A percentile compares a stretch with the other conserved stretches of the same genome.
phyloP scores from a whole-genome alignment of 2,888 invertebrate species.

The Portevinia maculata region DNA sequence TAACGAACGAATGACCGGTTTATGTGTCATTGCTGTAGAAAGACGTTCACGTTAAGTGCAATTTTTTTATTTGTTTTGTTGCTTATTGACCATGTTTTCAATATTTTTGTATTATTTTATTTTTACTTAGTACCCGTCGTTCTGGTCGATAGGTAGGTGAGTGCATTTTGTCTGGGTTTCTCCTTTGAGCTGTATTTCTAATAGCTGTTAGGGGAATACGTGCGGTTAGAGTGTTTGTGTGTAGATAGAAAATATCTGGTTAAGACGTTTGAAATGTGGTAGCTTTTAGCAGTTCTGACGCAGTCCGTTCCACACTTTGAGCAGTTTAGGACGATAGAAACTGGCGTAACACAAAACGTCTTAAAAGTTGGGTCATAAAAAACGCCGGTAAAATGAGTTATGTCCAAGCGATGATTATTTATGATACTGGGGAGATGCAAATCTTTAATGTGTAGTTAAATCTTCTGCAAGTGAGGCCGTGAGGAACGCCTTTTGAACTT shows the following conservation, averaged over 20 bases:
- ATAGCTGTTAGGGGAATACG: conserved; percentile 4
- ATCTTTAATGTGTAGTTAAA: background rate
- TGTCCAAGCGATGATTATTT: conserved; percentile 37
- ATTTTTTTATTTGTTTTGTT: conserved; percentile 18
- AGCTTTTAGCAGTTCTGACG: background rate
- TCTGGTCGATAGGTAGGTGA: conserved; percentile 48
- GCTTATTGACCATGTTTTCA: conserved; percentile 51
- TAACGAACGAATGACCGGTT: conserved; percentile 43
- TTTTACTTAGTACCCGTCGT: conserved; percentile 65
- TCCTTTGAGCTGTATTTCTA: conserved; percentile 1
- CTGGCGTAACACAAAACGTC: background rate
- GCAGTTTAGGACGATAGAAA: background rate
- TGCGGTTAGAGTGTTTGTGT: background rate
- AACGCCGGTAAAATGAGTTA: conserved; percentile 25
- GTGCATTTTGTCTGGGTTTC: conserved; percentile 32
- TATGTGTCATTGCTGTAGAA: conserved; percentile 59
- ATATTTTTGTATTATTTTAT: conserved; percentile 42
- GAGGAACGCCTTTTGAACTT: conserved; percentile 2
- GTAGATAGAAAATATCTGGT: conserved; percentile 6
- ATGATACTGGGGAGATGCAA: background rate
- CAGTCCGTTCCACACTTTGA: background rate
- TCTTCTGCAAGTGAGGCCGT: background rate
- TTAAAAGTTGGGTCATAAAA: conserved; percentile 11
- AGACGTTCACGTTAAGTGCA: conserved; percentile 59
- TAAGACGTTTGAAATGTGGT: conserved; percentile 2